Percentiles rank a stretch among this genome's conserved stretches.
Evolutionary conservation across 2,797 vertebrate genomes (phyloP).

Genomic region (Falco novaeseelandiae): DNA sequence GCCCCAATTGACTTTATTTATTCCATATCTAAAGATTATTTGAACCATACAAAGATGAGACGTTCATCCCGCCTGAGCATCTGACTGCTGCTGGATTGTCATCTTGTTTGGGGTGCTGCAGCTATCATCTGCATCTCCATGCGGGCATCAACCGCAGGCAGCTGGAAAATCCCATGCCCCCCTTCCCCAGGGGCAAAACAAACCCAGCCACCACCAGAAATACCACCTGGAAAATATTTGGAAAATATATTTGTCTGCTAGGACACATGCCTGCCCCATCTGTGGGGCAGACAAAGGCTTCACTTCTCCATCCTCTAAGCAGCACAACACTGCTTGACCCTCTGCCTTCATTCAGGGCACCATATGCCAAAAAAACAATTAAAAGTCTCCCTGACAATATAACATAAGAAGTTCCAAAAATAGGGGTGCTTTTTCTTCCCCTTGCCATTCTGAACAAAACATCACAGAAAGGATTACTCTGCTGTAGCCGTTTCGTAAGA

Average conservation of each 20-base stretch:
- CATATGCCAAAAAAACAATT: not conserved
- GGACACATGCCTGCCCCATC: not conserved
- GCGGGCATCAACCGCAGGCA: not conserved
- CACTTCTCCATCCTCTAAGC: too few relatives aligned
- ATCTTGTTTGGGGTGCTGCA: not conserved
- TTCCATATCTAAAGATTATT: not conserved
- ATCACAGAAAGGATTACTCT: not conserved
- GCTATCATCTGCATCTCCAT: fast-evolving
- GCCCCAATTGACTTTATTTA: not conserved
- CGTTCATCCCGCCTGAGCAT: not conserved
- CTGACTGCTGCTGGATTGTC: not conserved
- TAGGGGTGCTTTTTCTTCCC: not conserved
- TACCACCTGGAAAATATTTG: not conserved
- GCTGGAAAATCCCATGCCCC: not conserved
- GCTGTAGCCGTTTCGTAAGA: not conserved
- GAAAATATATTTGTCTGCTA: not conserved
- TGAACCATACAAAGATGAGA: not conserved
- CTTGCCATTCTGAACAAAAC: not conserved
- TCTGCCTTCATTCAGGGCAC: not conserved
- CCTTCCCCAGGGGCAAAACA: not conserved
- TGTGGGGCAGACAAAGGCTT: not conserved
- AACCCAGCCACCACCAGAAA: not conserved
- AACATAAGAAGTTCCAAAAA: not conserved
- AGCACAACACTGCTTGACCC: not conserved
- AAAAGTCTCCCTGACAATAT: not conserved